These are phyloP conservation scores for Ammodytes marinus DNA, from an alignment of 2,113 vertebrate genomes.

Conservation along the genomic window DNA sequence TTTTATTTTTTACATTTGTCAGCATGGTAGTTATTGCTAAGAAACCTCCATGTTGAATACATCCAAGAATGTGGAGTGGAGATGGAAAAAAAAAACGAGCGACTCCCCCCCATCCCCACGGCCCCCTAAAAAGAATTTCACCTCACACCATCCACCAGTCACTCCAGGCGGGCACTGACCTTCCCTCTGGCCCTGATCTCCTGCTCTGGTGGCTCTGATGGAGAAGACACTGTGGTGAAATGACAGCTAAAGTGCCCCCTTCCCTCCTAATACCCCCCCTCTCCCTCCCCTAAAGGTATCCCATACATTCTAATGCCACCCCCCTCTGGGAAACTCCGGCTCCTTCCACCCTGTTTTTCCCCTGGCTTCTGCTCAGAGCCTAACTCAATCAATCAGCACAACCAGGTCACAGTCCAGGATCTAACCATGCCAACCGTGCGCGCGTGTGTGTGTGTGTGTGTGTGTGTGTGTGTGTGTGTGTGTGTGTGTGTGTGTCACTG, in stretches of 20 bases:
- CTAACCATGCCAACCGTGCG: conserved; percentile 65
- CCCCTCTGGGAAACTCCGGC: conserved; percentile 57
- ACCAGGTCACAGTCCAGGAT: conserved; percentile 84
- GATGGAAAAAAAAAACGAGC: neutral
- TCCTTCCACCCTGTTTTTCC: conserved; percentile 74
- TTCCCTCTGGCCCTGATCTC: conserved; percentile 64
- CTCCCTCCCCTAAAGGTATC: conserved; percentile 61
- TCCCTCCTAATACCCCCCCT: conserved; percentile 38
- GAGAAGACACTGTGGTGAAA: conserved; percentile 75
- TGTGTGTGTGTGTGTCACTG: conserved; percentile 16
- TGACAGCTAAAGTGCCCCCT: conserved; percentile 77
- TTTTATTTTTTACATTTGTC: no score
- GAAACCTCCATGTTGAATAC: no score
- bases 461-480: conserved; percentile 23
- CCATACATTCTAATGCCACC: conserved; percentile 47
- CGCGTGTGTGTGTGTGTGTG: conserved; percentile 43
- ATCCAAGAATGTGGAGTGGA: no score
- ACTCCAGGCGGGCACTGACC: conserved; percentile 59
- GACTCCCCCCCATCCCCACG: neutral
- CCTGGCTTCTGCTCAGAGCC: conserved; percentile 76
- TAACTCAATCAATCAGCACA: conserved; percentile 83
- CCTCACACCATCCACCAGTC: conserved; percentile 34
- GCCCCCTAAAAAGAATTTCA: conserved; percentile 28
- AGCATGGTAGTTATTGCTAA: no score
- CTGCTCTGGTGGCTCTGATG: conserved; percentile 70